Conservation (phyloP, 2,888 invertebrate genomes). For the Pycnomerus fuliginosus region DNA sequence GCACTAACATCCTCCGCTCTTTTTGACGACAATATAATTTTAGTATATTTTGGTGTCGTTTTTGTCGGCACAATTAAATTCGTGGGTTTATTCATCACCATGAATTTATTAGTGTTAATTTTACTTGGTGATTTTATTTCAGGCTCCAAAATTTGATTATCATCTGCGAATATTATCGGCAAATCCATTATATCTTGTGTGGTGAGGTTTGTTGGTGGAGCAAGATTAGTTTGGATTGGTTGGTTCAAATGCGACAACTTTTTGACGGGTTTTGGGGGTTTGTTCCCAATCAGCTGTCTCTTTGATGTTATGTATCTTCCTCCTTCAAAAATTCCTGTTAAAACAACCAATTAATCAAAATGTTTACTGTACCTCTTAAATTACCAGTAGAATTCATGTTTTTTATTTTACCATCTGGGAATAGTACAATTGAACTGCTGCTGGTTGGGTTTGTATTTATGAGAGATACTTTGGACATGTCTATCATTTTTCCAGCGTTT, state of each 20-base stretch:
- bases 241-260: slow-evolving; percentile 29
- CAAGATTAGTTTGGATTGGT: slow-evolving; percentile 32
- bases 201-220: slow-evolving; percentile 54
- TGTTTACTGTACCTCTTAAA: background rate
- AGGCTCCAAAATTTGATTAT: slow-evolving; percentile 47
- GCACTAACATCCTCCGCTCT: slow-evolving; percentile 28
- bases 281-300: slow-evolving; percentile 41
- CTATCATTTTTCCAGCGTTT: slow-evolving; percentile 41
- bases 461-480: slow-evolving; percentile 46
- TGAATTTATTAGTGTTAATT: slow-evolving; percentile 31
- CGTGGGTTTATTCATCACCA: slow-evolving; percentile 33
- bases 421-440: slow-evolving; percentile 43
- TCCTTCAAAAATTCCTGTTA: slow-evolving; percentile 30
- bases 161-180: slow-evolving; percentile 67
- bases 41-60: slow-evolving; percentile 51
- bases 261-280: slow-evolving; percentile 34
- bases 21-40: slow-evolving; percentile 56
- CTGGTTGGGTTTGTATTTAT: slow-evolving; percentile 35
- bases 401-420: slow-evolving; percentile 49
- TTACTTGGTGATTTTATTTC: slow-evolving; percentile 12
- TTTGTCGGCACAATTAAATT: slow-evolving; percentile 17
- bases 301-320: slow-evolving; percentile 47
- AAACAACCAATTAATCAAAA: background rate
- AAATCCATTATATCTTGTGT: slow-evolving; percentile 62
- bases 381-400: slow-evolving; percentile 11